These are phyloP conservation scores for Drosophila crucigera DNA, from an alignment of 2,888 invertebrate genomes.

Conservation along the genomic window DNA sequence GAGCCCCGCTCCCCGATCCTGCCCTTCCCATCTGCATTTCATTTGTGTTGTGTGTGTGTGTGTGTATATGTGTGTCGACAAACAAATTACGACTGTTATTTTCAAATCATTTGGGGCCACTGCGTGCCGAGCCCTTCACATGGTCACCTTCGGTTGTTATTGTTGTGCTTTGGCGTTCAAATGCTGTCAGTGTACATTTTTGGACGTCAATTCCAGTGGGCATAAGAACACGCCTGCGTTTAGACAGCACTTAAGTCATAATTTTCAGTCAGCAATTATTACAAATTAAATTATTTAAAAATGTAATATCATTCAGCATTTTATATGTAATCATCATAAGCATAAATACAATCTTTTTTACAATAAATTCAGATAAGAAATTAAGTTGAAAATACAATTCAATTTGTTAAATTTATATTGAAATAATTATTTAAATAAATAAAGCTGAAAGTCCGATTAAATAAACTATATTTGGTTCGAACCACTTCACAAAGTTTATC, in stretches of 20 bases:
- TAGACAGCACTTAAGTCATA: not conserved
- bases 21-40: not conserved
- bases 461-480: not conserved
- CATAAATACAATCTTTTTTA: not conserved
- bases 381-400: not conserved
- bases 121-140: constrained; percentile 51
- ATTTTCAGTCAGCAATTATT: constrained; percentile 6
- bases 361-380: not conserved
- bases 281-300: not conserved
- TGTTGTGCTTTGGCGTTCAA: constrained; percentile 6
- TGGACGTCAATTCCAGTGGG: constrained; percentile 9
- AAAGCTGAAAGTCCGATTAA: not conserved
- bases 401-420: not conserved
- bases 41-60: constrained; percentile 21
- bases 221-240: not conserved
- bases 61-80: constrained; percentile 58
- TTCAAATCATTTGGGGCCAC: constrained; percentile 76
- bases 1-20: not conserved
- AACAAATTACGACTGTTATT: constrained; percentile 79
- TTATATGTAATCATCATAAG: rapidly evolving
- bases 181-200: constrained; percentile 21
- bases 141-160: constrained; percentile 30
- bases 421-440: not conserved
- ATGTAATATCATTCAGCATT: not conserved
- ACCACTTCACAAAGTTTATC: not conserved